These are phyloP conservation scores for Aphelocoma californica DNA, from an alignment of 2,797 vertebrate species.

Conservation along the genomic window DNA sequence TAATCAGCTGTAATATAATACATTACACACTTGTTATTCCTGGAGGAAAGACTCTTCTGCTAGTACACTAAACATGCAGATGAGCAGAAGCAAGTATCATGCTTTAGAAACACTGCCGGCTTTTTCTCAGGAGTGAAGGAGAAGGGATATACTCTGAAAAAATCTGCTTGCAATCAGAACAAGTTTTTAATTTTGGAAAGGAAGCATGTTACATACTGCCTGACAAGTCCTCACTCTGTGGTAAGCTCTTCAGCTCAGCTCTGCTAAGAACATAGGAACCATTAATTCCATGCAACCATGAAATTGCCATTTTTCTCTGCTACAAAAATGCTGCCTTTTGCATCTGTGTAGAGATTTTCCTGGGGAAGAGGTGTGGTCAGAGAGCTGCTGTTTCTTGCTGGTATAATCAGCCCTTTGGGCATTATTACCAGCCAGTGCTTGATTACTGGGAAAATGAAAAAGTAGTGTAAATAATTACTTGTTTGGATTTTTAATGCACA, in stretches of 20 bases:
- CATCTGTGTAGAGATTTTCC: neutral
- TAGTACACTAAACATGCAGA: neutral
- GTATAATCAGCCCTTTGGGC: slow-evolving; percentile 36
- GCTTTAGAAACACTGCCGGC: neutral
- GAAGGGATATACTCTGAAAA: neutral
- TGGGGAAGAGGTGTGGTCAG: neutral
- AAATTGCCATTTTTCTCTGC: neutral
- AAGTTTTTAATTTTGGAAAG: slow-evolving; percentile 13
- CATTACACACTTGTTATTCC: neutral
- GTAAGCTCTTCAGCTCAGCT: neutral
- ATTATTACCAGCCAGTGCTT: slow-evolving; percentile 2
- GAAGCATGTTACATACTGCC: neutral
- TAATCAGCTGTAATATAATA: slow-evolving; percentile 14
- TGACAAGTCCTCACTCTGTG: neutral
- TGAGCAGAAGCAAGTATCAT: neutral
- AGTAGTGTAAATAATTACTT: neutral
- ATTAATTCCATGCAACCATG: neutral
- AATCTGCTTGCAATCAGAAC: neutral
- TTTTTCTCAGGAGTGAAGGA: neutral
- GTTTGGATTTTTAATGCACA: neutral
- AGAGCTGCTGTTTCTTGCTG: slow-evolving; percentile 11
- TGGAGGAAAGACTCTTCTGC: slow-evolving; percentile 10
- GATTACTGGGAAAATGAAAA: slow-evolving; percentile 32
- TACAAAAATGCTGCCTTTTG: neutral
- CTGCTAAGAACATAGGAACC: neutral